These are phyloP conservation scores for Paramormyrops hopkinsi DNA, from an alignment of 2,797 vertebrate genomes.

Conservation along the genomic window DNA sequence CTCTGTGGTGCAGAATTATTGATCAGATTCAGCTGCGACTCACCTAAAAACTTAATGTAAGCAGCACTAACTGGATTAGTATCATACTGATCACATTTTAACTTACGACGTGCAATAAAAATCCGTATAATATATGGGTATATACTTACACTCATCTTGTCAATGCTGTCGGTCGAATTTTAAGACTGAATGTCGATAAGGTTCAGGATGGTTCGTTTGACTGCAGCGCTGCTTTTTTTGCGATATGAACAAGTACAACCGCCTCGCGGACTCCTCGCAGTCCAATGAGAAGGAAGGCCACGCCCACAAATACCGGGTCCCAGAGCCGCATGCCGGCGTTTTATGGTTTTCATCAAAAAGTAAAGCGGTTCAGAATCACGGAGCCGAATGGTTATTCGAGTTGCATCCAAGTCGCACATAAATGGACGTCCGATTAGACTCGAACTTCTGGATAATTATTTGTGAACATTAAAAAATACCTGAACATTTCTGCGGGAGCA, in stretches of 20 bases:
- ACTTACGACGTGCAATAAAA: not conserved
- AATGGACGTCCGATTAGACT: not conserved
- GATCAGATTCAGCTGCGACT: not conserved
- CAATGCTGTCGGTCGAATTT: not conserved
- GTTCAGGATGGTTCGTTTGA: not conserved
- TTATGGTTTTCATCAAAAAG: not conserved
- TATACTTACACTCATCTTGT: slow-evolving; percentile 2
- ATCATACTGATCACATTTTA: not conserved
- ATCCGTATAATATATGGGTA: not conserved
- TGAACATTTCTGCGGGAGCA: not conserved
- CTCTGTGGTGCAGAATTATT: not conserved
- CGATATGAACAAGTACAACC: not conserved
- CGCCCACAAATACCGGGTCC: not conserved
- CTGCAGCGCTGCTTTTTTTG: not conserved
- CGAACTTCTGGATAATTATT: not conserved
- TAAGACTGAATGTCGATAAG: not conserved
- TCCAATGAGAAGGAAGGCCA: not conserved
- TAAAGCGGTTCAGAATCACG: not conserved
- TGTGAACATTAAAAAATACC: not conserved
- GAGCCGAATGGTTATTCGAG: not conserved
- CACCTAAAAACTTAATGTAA: not conserved
- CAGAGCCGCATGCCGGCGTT: not conserved
- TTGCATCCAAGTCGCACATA: not conserved
- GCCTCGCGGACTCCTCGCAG: not conserved
- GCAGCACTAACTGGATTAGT: not conserved